Conservation (phyloP, 2,888 invertebrate genomes). For the Calameuta idolon region DNA sequence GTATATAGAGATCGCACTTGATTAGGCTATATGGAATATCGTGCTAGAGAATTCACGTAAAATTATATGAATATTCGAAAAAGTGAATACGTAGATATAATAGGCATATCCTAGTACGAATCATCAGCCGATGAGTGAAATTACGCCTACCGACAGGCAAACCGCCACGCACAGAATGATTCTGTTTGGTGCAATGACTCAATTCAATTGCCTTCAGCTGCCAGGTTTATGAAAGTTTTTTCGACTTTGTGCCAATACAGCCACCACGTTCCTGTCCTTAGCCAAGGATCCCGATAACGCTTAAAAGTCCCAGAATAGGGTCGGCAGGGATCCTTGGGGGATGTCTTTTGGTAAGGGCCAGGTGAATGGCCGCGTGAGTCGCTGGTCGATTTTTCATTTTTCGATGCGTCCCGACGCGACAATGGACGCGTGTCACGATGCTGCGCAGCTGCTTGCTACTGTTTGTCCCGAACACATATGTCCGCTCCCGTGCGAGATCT, state of each 20-base stretch:
- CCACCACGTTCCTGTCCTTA: neutral
- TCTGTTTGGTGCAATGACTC: no score
- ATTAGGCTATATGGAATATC: neutral
- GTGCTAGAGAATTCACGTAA: neutral
- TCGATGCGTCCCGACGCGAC: constrained; percentile 63
- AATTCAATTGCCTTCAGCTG: no score
- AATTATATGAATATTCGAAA: neutral
- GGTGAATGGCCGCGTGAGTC: constrained; percentile 14
- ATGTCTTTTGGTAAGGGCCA: constrained; percentile 9
- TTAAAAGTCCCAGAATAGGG: neutral
- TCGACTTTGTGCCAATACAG: neutral
- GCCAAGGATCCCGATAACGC: neutral
- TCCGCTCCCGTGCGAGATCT: constrained; percentile 39
- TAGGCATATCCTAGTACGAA: neutral
- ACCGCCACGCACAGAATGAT: neutral
- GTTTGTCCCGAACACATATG: constrained; percentile 63
- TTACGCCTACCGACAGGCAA: neutral
- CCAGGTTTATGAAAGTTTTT: neutral
- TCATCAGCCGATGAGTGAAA: neutral
- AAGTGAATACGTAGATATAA: neutral
- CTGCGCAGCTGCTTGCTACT: constrained; percentile 62
- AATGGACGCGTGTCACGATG: constrained; percentile 66
- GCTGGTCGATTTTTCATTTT: constrained; percentile 63
- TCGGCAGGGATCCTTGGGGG: neutral
- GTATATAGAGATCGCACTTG: neutral